Percentiles rank a stretch among this genome's conserved stretches.
Conservation (phyloP, 2,888 invertebrate genomes). For the Agrilus biguttatus region DNA sequence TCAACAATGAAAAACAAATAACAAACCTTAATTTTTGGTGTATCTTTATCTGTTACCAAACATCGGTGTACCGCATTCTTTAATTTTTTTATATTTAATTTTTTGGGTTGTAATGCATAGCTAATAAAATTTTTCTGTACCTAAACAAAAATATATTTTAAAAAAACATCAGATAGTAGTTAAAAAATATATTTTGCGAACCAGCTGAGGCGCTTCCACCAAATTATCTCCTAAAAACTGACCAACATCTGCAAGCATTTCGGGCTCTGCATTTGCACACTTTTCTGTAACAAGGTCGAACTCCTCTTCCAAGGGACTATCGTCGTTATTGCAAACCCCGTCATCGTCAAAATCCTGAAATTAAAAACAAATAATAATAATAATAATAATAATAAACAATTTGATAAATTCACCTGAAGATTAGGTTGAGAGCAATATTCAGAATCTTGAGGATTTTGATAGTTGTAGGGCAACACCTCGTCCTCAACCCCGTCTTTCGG, state of each 20-base stretch:
- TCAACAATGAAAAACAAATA: background rate
- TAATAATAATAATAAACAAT: background rate
- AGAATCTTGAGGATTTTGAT: constrained; percentile 39
- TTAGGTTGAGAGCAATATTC: constrained; percentile 30
- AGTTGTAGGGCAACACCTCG: constrained; percentile 34
- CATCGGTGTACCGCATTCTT: constrained; percentile 63
- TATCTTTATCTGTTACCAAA: constrained; percentile 28
- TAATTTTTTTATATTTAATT: constrained; percentile 71
- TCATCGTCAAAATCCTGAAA: constrained; percentile 2
- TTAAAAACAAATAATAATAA: background rate
- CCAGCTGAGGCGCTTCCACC: constrained; percentile 51
- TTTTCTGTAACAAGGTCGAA: constrained; percentile 25
- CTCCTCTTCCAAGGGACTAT: constrained; percentile 17
- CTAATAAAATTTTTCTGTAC: constrained; percentile 59
- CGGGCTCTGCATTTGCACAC: constrained; percentile 15
- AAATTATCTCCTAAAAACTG: constrained; percentile 36
- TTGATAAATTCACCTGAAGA: constrained; percentile 1
- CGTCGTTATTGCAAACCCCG: constrained; percentile 11
- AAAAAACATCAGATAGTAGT: too few species aligned
- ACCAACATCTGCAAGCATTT: too few species aligned
- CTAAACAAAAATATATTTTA: constrained; percentile 23
- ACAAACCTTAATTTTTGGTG: constrained; percentile 22
- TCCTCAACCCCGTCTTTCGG: constrained; percentile 17
- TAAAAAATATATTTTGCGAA: constrained; percentile 14
- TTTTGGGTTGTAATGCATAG: constrained; percentile 72